Evolutionary conservation across 2,888 invertebrate species (phyloP).

Genomic region (Amphipyra berbera): DNA sequence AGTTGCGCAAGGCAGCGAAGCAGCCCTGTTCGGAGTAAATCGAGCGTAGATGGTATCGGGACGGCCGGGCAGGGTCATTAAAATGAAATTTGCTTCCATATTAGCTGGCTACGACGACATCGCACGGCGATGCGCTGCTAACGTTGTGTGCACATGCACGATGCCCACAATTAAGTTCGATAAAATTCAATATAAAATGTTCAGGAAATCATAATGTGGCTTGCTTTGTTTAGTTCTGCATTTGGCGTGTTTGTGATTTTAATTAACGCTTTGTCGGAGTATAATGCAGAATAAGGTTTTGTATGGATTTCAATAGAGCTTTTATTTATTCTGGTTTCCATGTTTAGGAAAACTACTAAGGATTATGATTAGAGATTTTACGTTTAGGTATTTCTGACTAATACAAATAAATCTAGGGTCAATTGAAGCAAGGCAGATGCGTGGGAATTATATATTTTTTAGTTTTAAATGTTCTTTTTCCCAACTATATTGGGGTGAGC

Average conservation of each 20-base stretch:
- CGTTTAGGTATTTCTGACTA: no score
- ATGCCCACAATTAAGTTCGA: slow-evolving; percentile 16
- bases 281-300: background rate
- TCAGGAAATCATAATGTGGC: background rate
- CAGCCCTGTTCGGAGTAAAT: slow-evolving; percentile 74
- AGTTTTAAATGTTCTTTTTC: no score
- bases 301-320: background rate
- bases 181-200: slow-evolving; percentile 23
- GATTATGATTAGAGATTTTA: no score
- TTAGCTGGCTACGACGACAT: slow-evolving; percentile 61
- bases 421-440: no score
- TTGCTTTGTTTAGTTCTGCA: background rate
- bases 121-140: slow-evolving; percentile 53
- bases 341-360: no score
- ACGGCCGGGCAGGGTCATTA: slow-evolving; percentile 77
- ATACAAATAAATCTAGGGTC: no score
- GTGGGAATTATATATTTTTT: no score
- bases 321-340: background rate
- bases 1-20: slow-evolving; percentile 58
- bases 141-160: slow-evolving; percentile 50
- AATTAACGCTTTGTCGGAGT: background rate
- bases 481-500: no score
- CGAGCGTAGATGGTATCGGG: slow-evolving; percentile 77
- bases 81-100: slow-evolving; percentile 86
- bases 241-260: background rate